Base-by-base conservation (phyloP, 2,888 invertebrate species). In the Fabriciana adippe region DNA sequence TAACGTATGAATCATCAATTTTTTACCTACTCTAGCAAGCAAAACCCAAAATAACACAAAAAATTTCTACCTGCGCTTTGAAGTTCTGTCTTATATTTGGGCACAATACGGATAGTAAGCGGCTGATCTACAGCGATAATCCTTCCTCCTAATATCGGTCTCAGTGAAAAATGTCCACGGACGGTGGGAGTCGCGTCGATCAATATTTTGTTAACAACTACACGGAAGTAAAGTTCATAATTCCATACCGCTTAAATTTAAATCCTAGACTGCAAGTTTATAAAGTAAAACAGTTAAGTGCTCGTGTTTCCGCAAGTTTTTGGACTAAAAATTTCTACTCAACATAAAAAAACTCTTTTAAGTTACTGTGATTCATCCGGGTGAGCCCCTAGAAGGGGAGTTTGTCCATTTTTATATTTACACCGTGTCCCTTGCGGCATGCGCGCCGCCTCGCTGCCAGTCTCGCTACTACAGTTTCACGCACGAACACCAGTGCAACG, bases 341-440 rank as follows among this genome's bases (percentile, higher is more conserved):
- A 72, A 81, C 76, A 80, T 79, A 78, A 76, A 81, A 78, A 81
- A 81, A 80, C 81, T 81, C 84, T 79, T 78, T 82, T 87, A 83
- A 81, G 84, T 84, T 82, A 86, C 85, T 79, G 89, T 92, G 92
- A 92, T 90, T 91, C 90, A 91, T 90, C 81, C 82, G 88, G 84
- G 85, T 87, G 88, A 89, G 86, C 88, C 87, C 88, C 81, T 81
- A 83, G 90, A 90, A 92, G 92, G 92, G 91, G 92, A 92, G 90
- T 88, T 89, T 88, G 86, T 90, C 86, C 90, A 91, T 91, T 92
- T 92, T 92, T 92, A 92, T 91, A 92, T 91, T 92, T 92, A 89
- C 88, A 87, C 81, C 89, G 88, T 83, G 86, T 88, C 90, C 88
- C 90, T 88, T 85, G 81, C 80, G 91, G 90, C 91, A 91, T 92